Evolutionary conservation across 2,888 invertebrate species (phyloP).

Genomic region (Girardia tigrina): DNA sequence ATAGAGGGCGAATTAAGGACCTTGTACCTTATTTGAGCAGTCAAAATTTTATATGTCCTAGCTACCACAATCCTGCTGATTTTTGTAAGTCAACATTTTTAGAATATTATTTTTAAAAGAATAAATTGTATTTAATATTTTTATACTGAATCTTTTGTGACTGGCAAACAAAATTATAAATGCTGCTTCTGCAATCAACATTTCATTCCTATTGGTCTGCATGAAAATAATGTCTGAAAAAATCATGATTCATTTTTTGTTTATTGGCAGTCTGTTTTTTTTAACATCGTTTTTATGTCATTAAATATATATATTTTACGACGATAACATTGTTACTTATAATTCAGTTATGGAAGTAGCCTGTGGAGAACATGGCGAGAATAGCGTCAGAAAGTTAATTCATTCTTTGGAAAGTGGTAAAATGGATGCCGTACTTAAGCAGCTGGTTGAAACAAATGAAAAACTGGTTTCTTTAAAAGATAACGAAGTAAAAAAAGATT

Average conservation of each 20-base stretch:
- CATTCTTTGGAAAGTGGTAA: background rate
- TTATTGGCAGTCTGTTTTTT: too few species aligned
- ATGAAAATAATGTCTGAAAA: too few species aligned
- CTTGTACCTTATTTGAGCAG: slow-evolving; percentile 71
- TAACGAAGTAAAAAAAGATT: background rate
- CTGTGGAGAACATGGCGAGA: slow-evolving; percentile 66
- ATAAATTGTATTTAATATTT: too few species aligned
- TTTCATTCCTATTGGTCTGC: too few species aligned
- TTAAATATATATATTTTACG: too few species aligned
- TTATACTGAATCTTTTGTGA: too few species aligned
- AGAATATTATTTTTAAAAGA: too few species aligned
- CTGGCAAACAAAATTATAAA: too few species aligned
- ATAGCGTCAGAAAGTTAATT: slow-evolving; percentile 46
- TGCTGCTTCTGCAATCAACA: too few species aligned
- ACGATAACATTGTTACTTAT: too few species aligned
- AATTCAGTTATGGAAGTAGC: slow-evolving; percentile 77
- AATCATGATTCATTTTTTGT: too few species aligned
- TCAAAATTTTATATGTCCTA: slow-evolving; percentile 72
- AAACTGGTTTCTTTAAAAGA: background rate
- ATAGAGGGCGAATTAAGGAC: slow-evolving; percentile 72
- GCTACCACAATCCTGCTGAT: slow-evolving; percentile 90
- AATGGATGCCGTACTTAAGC: background rate
- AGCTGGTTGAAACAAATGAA: background rate
- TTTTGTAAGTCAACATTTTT: slow-evolving; percentile 59
- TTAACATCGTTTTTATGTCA: too few species aligned